Evolutionary conservation across 2,113 vertebrate species (phyloP), one percentile per base, ranked within the genome.

Genomic region (Helogale parvula): DNA sequence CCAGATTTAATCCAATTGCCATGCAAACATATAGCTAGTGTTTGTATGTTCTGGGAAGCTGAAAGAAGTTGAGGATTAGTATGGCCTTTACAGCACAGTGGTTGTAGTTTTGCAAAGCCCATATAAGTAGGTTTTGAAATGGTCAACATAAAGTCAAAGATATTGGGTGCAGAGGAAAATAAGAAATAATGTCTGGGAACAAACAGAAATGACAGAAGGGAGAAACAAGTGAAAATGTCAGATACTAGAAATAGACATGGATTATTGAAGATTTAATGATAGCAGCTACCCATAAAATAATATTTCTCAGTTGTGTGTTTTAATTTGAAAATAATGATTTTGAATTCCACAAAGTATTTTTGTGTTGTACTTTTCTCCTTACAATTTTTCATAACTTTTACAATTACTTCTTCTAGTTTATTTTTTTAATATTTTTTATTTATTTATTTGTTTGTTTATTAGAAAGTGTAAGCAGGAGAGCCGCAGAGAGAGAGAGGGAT

Each of bases 61-160:
- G 12, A 13, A 54, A 11, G 10, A 71, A 29, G 27, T 38, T 74
- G 25, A 74, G 71, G 11, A n/a, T 17, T 8, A 7, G 9, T 12
- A 45, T 16, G 21, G 7, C 27, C 69, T 31, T 54, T 41, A 25
- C 35, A 88, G 7, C 35, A 29, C 65, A 29, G 77, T 6, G 29
- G 45, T 33, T 13, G 10, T 50, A 31, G 8, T n/a, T 31, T 72
- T 33, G 52, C 50, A 88, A 82, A 65, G 35, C 3, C 27, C 77
- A 17, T 54, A 66, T 54, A 84, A 95, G 91, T 33, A 60, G 82
- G 13, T 80, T 72, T 52, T 93, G 87, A 91, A 88, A 88, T 21
- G 52, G 21, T 41, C 76, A 88, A 50, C 4, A 25, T 14, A 65
- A 47, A 76, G 50, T 84, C 95, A 87, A 10, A 47, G 52, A 31